Evolutionary conservation across 2,113 vertebrate species (phyloP).

Genomic region (Myrmecobius fasciatus): DNA sequence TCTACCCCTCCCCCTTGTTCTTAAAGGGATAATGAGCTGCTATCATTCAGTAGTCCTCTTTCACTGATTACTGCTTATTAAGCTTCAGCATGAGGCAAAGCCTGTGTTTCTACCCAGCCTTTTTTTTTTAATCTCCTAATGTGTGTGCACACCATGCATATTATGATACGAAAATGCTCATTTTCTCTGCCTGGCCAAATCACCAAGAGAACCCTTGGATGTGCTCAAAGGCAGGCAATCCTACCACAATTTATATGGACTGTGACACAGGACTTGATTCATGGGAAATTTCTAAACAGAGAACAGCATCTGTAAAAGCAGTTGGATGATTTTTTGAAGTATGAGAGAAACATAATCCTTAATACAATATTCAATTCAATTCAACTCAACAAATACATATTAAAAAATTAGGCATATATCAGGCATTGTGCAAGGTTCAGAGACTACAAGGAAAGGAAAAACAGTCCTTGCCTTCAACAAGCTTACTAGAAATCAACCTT

Average conservation of each 20-base stretch:
- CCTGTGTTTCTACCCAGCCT: not conserved
- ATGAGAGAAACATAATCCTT: not conserved
- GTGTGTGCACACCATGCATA: not conserved
- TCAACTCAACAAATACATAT: not conserved
- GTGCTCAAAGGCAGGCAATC: not conserved
- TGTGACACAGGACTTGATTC: not conserved
- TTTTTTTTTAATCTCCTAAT: conserved; percentile 42
- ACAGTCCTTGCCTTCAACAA: not conserved
- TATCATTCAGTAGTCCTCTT: not conserved
- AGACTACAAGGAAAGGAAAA: not conserved
- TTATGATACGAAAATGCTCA: not conserved
- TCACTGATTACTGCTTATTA: not conserved
- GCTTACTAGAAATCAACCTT: not conserved
- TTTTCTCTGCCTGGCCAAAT: not conserved
- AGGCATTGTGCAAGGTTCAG: not conserved
- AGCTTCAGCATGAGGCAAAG: not conserved
- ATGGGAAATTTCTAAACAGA: not conserved
- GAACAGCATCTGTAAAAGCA: not conserved
- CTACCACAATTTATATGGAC: not conserved
- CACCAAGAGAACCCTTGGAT: not conserved
- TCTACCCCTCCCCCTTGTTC: not conserved
- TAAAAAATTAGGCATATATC: not conserved
- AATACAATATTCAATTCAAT: not conserved
- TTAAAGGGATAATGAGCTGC: not conserved
- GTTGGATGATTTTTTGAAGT: not conserved